Base-by-base conservation (phyloP, 1,140 invertebrate genomes). In the Brachionus paranguensis region DNA sequence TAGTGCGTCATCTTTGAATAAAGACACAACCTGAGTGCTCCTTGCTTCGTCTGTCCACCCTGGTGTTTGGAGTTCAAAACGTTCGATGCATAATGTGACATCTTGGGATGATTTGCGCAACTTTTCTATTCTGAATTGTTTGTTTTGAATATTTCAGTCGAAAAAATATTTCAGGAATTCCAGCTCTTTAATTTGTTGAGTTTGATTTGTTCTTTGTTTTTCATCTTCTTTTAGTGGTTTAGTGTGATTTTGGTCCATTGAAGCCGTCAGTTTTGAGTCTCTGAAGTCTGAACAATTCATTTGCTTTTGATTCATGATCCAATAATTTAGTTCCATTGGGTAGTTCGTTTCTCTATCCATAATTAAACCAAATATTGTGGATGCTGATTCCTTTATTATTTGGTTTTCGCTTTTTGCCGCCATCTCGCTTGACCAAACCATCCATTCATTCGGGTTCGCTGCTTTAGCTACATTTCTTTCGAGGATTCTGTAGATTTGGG, bases 111-210 rank as follows among this genome's bases (percentile, higher is more conserved):
- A 43, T 7, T 72, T n/a, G 10, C 37, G 29, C 27, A 72, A 41
- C 1, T 14, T 37, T 72, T 72, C 68, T 41, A 72, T 41, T 72
- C 37, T 72, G 29, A 72, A 72, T 20, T 37, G 27, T 72, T 72
- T 72, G 37, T 72, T 72, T 41, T 41, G 68, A 41, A 72, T 72
- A 37, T 20, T 72, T n/a, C n/a, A 72, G 24, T 72, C n/a, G n/a
- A 43, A 20, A 37, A 72, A 41, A 2, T 20, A 37, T 37, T 72
- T 72, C 2, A 72, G 29, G 37, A 43, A 41, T 41, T 72, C 37
- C 37, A 41, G 1, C 29, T 41, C n/a, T 72, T 68, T n/a, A n/a
- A n/a, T 27, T 68, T 29, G 24, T 68, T 68, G 64, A 29, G 64
- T 68, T 68, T 68, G 64, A 68, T 68, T 68, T 68, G 64, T 68